phyloP scores from a whole-genome alignment of 2,797 vertebrate species.

The Pseudochaenichthys georgianus region DNA sequence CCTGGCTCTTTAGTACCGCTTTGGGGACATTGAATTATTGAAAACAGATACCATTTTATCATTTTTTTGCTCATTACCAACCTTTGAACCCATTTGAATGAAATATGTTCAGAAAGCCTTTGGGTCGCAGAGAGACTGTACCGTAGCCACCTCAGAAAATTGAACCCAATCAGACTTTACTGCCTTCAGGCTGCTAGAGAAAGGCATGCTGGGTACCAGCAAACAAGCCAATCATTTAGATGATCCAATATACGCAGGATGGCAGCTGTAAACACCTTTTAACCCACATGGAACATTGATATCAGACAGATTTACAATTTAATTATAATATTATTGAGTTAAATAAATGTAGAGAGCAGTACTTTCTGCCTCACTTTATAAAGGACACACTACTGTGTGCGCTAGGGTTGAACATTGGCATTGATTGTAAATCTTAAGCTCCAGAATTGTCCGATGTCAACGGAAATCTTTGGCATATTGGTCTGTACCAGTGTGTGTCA shows the following conservation, averaged over 20 bases:
- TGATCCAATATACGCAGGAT: not conserved
- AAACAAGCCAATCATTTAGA: constrained; percentile 1
- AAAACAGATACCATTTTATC: no score
- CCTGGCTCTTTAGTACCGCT: constrained; percentile 17
- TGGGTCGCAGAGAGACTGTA: not conserved
- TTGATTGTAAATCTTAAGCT: not conserved
- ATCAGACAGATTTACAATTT: not conserved
- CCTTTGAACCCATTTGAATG: constrained; percentile 1
- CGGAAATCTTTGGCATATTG: not conserved
- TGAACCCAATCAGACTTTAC: not conserved
- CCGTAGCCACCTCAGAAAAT: not conserved
- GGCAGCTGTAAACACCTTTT: not conserved
- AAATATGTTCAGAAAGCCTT: constrained; percentile 8
- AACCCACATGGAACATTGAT: not conserved
- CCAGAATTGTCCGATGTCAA: not conserved
- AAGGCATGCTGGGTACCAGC: constrained; percentile 20
- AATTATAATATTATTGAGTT: no score
- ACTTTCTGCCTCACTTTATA: not conserved
- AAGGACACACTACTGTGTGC: not conserved
- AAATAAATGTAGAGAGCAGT: no score
- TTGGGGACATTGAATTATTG: not conserved
- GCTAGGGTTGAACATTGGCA: not conserved
- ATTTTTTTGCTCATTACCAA: not conserved
- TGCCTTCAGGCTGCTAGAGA: not conserved
- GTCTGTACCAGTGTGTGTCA: not conserved